phyloP scores from a whole-genome alignment of 2,888 invertebrate genomes.

The Erynnis tages region DNA sequence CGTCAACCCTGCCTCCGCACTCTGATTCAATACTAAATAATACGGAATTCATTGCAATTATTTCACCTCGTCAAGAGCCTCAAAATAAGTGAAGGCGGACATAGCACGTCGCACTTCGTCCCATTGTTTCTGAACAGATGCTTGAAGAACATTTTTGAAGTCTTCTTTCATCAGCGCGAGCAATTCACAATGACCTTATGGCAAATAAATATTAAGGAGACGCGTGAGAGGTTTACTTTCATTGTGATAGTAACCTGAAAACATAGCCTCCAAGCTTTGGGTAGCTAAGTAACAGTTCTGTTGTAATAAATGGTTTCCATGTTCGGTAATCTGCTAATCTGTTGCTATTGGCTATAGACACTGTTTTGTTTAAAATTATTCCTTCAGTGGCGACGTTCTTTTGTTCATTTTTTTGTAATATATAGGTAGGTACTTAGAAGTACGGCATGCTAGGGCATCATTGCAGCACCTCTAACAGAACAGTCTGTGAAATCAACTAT shows the following conservation, averaged over 20 bases:
- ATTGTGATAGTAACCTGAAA: too few species aligned
- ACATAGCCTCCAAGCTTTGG: background rate
- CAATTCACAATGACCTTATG: constrained; percentile 81
- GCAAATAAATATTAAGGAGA: too few species aligned
- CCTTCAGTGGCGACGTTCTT: too few species aligned
- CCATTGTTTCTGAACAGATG: constrained; percentile 83
- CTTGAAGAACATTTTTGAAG: constrained; percentile 83
- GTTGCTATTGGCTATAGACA: background rate
- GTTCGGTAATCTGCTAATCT: too few species aligned
- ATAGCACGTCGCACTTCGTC: constrained; percentile 81
- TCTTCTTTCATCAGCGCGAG: constrained; percentile 83
- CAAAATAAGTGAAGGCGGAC: constrained; percentile 84
- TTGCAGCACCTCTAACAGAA: too few species aligned
- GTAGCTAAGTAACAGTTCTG: constrained; percentile 1
- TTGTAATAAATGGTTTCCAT: too few species aligned
- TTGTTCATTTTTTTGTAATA: too few species aligned
- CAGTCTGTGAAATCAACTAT: too few species aligned
- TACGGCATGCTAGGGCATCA: too few species aligned
- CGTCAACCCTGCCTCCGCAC: constrained; percentile 18
- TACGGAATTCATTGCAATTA: constrained; percentile 9
- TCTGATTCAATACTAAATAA: constrained; percentile 3
- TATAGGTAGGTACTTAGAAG: too few species aligned
- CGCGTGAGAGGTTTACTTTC: too few species aligned
- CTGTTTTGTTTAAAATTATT: too few species aligned
- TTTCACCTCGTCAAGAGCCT: constrained; percentile 75